Evolutionary conservation across 1,140 invertebrate genomes (phyloP).

Genomic region (Drosophila mauritiana): DNA sequence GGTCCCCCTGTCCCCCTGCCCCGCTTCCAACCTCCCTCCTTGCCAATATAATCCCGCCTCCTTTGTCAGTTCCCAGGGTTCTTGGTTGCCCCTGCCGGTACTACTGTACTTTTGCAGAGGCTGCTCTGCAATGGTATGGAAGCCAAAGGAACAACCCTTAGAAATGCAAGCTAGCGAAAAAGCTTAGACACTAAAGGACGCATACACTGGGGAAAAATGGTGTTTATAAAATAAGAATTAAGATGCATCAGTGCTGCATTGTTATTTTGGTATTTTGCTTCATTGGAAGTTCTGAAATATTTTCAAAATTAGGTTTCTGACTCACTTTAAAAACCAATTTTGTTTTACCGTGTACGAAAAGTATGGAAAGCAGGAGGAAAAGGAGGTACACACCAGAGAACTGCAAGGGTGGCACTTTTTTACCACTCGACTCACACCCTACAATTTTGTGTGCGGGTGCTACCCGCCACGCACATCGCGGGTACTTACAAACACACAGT

Average conservation of each 20-base stretch:
- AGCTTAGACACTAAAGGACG: constrained; percentile 26
- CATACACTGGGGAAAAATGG: constrained; percentile 7
- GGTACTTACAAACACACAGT: too few species aligned
- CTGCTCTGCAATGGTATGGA: constrained; percentile 33
- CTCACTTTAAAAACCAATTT: background rate
- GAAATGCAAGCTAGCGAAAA: constrained; percentile 42
- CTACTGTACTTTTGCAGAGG: constrained; percentile 62
- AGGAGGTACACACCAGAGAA: constrained; percentile 27
- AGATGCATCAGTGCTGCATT: background rate
- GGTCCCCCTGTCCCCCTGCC: constrained; percentile 2
- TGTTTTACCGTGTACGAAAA: background rate
- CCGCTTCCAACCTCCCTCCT: background rate
- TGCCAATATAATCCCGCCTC: constrained; percentile 4
- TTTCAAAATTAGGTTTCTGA: background rate
- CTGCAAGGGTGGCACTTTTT: too few species aligned
- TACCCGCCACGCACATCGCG: too few species aligned
- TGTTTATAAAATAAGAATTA: background rate
- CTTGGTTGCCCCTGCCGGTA: constrained; percentile 52
- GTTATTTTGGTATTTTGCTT: too few species aligned
- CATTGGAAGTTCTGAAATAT: background rate
- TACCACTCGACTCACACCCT: too few species aligned
- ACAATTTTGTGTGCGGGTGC: too few species aligned
- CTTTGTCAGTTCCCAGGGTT: constrained; percentile 19
- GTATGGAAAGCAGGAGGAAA: constrained; percentile 1
- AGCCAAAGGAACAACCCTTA: constrained; percentile 57